A percentile compares a stretch with the other conserved stretches of the same genome.
These are phyloP conservation scores for Actinostola sp. DNA, from an alignment of 92 coral and sea anemone species.

Conservation along the genomic window DNA sequence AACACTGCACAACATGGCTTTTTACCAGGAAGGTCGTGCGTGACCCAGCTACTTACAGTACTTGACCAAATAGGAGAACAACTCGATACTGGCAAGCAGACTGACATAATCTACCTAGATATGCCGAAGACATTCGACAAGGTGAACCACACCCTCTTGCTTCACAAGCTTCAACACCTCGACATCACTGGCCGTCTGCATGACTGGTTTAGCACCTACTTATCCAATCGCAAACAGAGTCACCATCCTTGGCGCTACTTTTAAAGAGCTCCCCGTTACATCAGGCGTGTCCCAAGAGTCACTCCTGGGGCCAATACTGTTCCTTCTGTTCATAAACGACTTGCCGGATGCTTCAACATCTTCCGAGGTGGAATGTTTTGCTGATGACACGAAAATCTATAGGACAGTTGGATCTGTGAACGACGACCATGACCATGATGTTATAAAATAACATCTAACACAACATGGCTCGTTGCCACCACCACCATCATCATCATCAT, in stretches of 20 bases:
- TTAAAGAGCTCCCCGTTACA: slow-evolving; percentile 12
- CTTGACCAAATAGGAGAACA: slow-evolving; percentile 39
- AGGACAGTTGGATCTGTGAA: no score
- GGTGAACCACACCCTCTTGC: slow-evolving; percentile 29
- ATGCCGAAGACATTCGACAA: slow-evolving; percentile 59
- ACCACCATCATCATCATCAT: no score
- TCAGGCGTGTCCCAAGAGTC: slow-evolving; percentile 48
- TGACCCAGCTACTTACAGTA: slow-evolving; percentile 43
- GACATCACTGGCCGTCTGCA: slow-evolving; percentile 21
- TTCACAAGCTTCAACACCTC: slow-evolving; percentile 27
- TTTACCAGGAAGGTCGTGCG: slow-evolving; percentile 42
- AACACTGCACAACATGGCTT: slow-evolving; percentile 41
- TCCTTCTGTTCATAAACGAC: no score
- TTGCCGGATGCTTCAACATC: no score
- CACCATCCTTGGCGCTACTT: slow-evolving; percentile 14
- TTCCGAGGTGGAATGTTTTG: no score
- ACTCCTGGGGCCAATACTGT: no score
- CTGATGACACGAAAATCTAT: no score
- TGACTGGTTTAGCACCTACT: slow-evolving; percentile 36
- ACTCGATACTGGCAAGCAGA: slow-evolving; percentile 47
- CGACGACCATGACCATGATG: no score
- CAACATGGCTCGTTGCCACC: no score
- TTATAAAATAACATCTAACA: no score
- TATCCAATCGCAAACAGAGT: slow-evolving; percentile 20
- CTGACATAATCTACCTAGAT: slow-evolving; percentile 50